Conservation (phyloP, 2,113 vertebrate species). For the Epinephelus moara region DNA sequence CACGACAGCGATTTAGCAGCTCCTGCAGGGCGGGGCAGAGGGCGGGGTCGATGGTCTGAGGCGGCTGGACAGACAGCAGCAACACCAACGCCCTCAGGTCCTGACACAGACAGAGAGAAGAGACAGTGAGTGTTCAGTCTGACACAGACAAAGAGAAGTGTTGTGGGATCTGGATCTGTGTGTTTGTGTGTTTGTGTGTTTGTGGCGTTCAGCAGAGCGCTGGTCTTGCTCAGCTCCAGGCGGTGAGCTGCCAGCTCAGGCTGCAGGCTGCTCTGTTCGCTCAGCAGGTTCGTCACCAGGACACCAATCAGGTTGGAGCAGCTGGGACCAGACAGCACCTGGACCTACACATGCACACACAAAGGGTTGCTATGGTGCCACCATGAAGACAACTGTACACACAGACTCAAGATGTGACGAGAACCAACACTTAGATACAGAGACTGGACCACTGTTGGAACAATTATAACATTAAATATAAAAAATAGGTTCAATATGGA, state of each 20-base stretch:
- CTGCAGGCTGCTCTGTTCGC: constrained; percentile 93
- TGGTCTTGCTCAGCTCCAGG: constrained; percentile 94
- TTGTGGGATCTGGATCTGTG: not conserved
- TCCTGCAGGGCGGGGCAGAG: constrained; percentile 95
- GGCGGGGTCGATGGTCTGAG: constrained; percentile 91
- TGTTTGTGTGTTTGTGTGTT: constrained; percentile 11
- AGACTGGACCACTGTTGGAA: not conserved
- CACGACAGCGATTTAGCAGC: constrained; percentile 91
- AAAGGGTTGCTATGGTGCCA: not conserved
- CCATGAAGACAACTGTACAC: not conserved
- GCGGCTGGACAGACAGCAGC: constrained; percentile 94
- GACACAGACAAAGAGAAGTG: too few relatives aligned
- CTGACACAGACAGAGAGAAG: constrained; percentile 75
- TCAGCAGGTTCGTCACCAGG: constrained; percentile 95
- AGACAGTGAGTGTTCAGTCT: too few relatives aligned
- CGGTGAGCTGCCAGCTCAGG: constrained; percentile 92
- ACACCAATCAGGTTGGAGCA: constrained; percentile 94
- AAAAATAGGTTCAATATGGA: too few relatives aligned
- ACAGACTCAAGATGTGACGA: too few relatives aligned
- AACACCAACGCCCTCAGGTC: constrained; percentile 94
- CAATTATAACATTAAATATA: too few relatives aligned
- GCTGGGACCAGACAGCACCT: constrained; percentile 96
- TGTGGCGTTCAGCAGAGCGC: constrained; percentile 94
- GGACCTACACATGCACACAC: constrained; percentile 81
- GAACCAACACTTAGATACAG: too few relatives aligned